Evolutionary conservation across 2,797 vertebrate genomes (phyloP).

Genomic region (Megaceryle alcyon): DNA sequence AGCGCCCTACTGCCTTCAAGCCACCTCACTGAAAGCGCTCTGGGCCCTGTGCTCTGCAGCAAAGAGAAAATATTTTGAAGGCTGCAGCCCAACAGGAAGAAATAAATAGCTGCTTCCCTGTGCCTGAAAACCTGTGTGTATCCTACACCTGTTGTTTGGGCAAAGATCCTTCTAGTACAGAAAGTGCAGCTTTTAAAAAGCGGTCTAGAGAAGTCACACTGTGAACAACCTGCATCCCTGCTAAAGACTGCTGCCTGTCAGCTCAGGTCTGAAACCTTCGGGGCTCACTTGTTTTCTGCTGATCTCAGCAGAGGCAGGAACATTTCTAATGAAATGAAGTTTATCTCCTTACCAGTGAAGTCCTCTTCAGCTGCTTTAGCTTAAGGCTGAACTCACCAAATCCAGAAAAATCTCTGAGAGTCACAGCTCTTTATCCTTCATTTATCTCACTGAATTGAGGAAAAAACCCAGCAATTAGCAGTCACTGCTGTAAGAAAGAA

Average conservation of each 20-base stretch:
- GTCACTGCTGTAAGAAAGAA: background rate
- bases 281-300: background rate
- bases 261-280: background rate
- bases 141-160: background rate
- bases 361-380: background rate
- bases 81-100: background rate
- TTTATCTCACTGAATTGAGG: background rate
- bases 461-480: background rate
- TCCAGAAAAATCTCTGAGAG: background rate
- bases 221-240: background rate
- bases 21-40: background rate
- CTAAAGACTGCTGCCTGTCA: background rate
- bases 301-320: background rate
- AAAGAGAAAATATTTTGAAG: background rate
- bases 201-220: background rate
- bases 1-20: background rate
- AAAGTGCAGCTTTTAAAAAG: background rate
- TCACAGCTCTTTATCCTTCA: background rate
- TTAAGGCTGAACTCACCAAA: background rate
- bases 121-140: background rate
- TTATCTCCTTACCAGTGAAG: background rate
- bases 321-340: background rate
- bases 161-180: background rate
- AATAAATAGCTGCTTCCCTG: background rate
- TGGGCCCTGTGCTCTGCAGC: background rate